Percentiles rank a stretch among this genome's conserved stretches.
These are phyloP conservation scores for Volucella inflata DNA, from an alignment of 2,888 invertebrate species.

Conservation along the genomic window DNA sequence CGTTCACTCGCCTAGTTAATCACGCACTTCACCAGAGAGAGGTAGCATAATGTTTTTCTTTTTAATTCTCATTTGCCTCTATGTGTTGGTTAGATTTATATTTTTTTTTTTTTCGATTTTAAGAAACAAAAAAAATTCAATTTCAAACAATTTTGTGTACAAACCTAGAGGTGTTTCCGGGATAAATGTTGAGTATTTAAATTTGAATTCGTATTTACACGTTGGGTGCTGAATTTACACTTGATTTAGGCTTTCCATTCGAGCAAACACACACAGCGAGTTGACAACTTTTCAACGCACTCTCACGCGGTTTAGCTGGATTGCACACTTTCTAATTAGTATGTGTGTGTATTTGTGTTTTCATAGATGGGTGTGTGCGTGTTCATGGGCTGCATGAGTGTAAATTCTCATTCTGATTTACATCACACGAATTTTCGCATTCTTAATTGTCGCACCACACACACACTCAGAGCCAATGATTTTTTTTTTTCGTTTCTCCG, in stretches of 20 bases:
- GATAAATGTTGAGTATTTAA: neutral
- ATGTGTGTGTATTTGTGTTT: conserved; percentile 4
- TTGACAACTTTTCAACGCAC: conserved; percentile 13
- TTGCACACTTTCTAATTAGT: conserved; percentile 53
- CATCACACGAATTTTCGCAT: conserved; percentile 45
- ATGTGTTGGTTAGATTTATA: conserved; percentile 45
- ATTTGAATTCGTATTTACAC: neutral
- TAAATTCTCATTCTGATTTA: conserved; percentile 25
- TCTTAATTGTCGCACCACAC: conserved; percentile 21
- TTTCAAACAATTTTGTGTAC: conserved; percentile 21
- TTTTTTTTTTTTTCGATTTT: neutral
- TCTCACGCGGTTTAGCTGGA: conserved; percentile 46
- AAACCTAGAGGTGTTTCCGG: conserved; percentile 43
- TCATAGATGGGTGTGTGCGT: neutral
- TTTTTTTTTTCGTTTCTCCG: no score
- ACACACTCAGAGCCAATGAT: neutral
- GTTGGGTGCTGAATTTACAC: neutral
- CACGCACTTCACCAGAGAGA: conserved; percentile 18
- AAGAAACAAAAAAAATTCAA: no score
- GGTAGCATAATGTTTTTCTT: conserved; percentile 16
- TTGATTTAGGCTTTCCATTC: neutral
- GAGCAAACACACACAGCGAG: neutral
- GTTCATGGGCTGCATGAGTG: no score
- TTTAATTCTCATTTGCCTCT: conserved; percentile 1
- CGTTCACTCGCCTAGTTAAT: conserved; percentile 18